Percentiles rank a stretch among this genome's conserved stretches.
phyloP scores from a whole-genome alignment of 2,797 vertebrate genomes.

The Lagothrix lagotricha region DNA sequence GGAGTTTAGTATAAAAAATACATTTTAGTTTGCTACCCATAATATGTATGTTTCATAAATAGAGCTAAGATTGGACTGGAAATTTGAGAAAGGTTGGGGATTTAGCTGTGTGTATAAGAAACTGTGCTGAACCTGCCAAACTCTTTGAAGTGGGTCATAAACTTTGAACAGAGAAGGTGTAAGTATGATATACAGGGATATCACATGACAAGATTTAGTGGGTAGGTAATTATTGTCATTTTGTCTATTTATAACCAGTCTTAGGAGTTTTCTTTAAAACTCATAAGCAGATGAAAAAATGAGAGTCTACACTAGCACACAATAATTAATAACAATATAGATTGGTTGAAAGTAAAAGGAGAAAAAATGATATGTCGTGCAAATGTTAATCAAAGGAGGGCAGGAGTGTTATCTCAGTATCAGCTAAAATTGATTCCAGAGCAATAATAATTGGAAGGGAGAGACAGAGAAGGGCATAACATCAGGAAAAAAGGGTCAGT shows the following conservation, averaged over 20 bases:
- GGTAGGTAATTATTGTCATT: background rate
- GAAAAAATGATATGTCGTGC: no score
- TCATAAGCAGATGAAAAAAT: no score
- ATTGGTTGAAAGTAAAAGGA: no score
- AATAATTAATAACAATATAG: no score
- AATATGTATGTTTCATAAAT: background rate
- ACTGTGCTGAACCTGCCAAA: background rate
- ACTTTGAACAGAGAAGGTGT: background rate
- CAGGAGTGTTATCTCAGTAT: no score
- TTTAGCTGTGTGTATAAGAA: background rate
- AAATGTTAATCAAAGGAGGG: no score
- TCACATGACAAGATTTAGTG: background rate
- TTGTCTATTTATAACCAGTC: slow-evolving; percentile 9
- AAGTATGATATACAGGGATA: background rate
- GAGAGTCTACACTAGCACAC: no score
- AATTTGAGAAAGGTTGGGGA: background rate
- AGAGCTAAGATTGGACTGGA: background rate
- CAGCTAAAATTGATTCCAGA: no score
- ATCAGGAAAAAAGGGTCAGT: no score
- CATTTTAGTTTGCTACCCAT: slow-evolving; percentile 7
- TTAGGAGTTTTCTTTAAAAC: background rate
- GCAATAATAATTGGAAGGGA: no score
- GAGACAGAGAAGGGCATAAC: no score
- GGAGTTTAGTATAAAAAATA: slow-evolving; percentile 17
- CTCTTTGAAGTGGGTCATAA: slow-evolving; percentile 18